These are phyloP conservation scores for Menura novaehollandiae DNA, from an alignment of 2,113 vertebrate species.

Conservation along the genomic window DNA sequence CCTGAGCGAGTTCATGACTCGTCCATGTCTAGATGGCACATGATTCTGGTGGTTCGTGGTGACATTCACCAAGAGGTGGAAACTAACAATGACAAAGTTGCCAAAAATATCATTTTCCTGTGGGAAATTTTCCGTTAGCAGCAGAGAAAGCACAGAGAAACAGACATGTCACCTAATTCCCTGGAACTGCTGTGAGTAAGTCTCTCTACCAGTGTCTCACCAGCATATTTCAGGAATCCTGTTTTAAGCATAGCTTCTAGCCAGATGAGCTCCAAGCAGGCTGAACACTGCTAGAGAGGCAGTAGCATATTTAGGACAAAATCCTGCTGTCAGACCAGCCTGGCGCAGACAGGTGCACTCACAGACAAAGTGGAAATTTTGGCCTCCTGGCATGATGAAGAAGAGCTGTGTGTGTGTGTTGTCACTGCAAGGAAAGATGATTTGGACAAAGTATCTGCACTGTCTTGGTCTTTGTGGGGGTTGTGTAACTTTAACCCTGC, in stretches of 20 bases:
- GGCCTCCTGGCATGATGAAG: not conserved
- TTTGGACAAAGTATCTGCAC: not conserved
- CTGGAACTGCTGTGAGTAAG: not conserved
- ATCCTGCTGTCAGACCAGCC: not conserved
- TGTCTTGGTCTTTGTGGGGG: not conserved
- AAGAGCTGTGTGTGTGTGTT: not conserved
- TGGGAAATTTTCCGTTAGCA: not conserved
- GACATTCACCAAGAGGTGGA: not conserved
- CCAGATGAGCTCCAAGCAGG: not conserved
- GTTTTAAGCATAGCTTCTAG: not conserved
- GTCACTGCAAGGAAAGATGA: not conserved
- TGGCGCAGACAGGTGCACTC: not conserved
- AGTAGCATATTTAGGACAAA: not conserved
- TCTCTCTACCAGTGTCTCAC: not conserved
- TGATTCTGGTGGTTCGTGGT: not conserved
- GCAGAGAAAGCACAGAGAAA: not conserved
- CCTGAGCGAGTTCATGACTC: rapidly evolving
- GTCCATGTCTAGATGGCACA: not conserved
- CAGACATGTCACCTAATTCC: not conserved
- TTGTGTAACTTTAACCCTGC: not conserved
- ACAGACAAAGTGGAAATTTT: not conserved
- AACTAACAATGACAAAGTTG: not conserved
- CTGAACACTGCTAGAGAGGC: not conserved
- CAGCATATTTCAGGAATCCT: not conserved
- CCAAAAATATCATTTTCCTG: not conserved